Evolutionary conservation across 2,888 invertebrate species (phyloP), one percentile per base, ranked within the genome.

Genomic region (Apantesis nais): DNA sequence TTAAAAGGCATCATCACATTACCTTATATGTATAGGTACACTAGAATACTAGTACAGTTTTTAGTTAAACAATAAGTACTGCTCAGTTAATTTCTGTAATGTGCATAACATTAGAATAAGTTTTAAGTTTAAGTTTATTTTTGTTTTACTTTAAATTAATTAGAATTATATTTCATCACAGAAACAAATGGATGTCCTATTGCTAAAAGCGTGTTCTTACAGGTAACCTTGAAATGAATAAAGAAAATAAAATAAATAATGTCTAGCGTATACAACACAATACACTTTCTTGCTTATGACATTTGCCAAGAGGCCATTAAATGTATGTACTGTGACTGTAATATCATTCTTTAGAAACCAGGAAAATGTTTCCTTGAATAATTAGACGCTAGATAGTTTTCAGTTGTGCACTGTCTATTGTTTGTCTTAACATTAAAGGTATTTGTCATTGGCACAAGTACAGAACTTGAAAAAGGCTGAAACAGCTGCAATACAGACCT

Each of bases 401-500:
- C 1, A 52, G 11, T n/a, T 52, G n/a, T n/a, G n/a, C 11, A 52
- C 11, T 11, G 19, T 48, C 48, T 22, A 3, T 52, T 44, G 44
- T 44, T 14, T 14, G 14, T 55, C 25, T n/a, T 25, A 55, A 2
- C 14, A 14, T 44, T 52, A 48, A 19, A 48, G 22, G 22, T 19
- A 22, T 22, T 48, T 48, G 5, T 16, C 16, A 44, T 44, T 19
- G 5, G 22, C n/a, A n/a, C 22, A 11, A 4, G 48, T 9, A 52
- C 22, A 52, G n/a, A 48, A 0, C 0, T 52, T 48, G 22, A 9
- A 48, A 48, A 52, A 25, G 14, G 55, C 29, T 29, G 12, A 8
- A 9, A 66, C 52, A 71, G 25, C 29, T 29, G 29, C 14, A 16
- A 52, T 61, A 72, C 76, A 71, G 79, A 97, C 97, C 95, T 99